Evolutionary conservation across 2,113 vertebrate species (phyloP).

Genomic region (Columba janthina): DNA sequence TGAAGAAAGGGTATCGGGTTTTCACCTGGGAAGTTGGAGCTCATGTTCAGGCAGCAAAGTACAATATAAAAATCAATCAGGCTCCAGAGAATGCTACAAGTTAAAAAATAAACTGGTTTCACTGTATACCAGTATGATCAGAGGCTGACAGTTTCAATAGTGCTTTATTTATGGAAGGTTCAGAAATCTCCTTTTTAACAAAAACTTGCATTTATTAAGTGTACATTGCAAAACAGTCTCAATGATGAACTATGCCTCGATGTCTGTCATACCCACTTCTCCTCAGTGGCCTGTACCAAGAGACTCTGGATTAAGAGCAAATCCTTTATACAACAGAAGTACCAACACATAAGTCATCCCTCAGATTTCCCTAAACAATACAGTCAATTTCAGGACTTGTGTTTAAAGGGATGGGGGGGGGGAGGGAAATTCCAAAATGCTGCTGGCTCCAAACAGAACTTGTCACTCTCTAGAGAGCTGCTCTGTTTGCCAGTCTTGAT

Average conservation of each 20-base stretch:
- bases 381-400: not conserved
- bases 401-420: not conserved
- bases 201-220: not conserved
- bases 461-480: not conserved
- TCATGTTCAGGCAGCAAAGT: not conserved
- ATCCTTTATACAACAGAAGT: not conserved
- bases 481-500: not conserved
- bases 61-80: not conserved
- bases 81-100: not conserved
- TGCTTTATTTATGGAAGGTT: not conserved
- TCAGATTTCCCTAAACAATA: not conserved
- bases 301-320: not conserved
- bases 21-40: not conserved
- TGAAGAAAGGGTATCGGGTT: not conserved
- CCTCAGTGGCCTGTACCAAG: not conserved
- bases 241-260: not conserved
- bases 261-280: not conserved
- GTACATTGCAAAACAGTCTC: not conserved
- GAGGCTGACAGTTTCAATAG: not conserved
- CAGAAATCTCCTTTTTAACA: not conserved
- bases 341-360: rapidly evolving
- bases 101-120: not conserved
- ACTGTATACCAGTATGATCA: not conserved
- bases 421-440: not conserved
- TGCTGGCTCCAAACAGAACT: not conserved